Evolutionary conservation across 2,888 invertebrate species (phyloP).

Genomic region (Barypeithes pellucidus): DNA sequence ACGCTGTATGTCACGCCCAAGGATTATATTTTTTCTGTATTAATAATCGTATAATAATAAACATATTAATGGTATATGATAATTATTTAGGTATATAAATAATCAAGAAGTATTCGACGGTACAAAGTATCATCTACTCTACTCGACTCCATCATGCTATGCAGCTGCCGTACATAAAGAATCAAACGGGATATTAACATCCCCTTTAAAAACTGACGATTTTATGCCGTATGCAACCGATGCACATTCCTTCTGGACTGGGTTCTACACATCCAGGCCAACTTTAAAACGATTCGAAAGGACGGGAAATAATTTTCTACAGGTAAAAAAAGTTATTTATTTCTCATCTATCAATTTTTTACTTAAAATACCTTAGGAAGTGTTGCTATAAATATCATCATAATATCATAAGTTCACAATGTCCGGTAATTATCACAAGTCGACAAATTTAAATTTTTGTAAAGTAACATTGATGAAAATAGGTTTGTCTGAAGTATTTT

Average conservation of each 20-base stretch:
- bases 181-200: conserved; percentile 71
- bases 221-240: conserved; percentile 93
- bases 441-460: no score
- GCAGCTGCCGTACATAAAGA: conserved; percentile 83
- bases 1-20: no score
- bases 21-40: no score
- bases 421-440: no score
- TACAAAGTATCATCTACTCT: conserved; percentile 80
- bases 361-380: no score
- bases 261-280: conserved; percentile 89
- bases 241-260: conserved; percentile 92
- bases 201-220: conserved; percentile 85
- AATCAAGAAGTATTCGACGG: conserved; percentile 23
- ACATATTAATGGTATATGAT: no score
- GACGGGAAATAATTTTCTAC: conserved; percentile 81
- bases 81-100: conserved; percentile 42
- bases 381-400: no score
- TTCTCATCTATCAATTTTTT: no score
- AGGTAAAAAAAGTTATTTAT: conserved; percentile 76
- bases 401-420: no score
- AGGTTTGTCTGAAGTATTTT: no score
- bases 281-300: conserved; percentile 85
- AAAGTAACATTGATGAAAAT: no score
- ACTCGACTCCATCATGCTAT: conserved; percentile 90
- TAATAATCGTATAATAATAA: no score